Conservation (phyloP, 2,797 vertebrate species). For the Acrocephalus scirpaceus region DNA sequence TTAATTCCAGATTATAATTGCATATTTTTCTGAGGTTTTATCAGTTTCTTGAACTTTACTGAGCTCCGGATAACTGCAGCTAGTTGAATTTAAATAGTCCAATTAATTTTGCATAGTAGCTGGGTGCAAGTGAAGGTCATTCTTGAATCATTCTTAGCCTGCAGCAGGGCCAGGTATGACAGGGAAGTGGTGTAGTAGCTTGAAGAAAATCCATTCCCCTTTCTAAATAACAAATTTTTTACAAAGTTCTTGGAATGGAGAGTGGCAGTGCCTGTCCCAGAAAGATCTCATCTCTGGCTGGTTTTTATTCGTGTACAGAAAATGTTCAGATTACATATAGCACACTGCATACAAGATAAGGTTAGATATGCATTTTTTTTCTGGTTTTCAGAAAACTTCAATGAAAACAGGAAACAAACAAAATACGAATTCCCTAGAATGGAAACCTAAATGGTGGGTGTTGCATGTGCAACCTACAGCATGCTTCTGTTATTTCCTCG, state of each 20-base stretch:
- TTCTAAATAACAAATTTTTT: neutral
- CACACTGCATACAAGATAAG: neutral
- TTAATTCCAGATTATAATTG: slow-evolving; percentile 45
- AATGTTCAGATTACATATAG: neutral
- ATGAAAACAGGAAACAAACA: neutral
- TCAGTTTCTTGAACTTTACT: slow-evolving; percentile 11
- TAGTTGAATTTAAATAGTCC: slow-evolving; percentile 28
- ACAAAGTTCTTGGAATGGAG: neutral
- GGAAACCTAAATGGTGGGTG: neutral
- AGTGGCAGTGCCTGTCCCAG: neutral
- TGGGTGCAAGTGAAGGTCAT: neutral
- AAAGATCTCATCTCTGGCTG: neutral
- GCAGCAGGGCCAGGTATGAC: neutral
- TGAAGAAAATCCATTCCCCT: neutral
- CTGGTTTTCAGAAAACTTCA: neutral
- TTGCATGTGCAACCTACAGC: neutral
- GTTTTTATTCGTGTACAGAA: neutral
- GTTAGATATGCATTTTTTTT: neutral
- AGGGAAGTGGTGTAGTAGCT: neutral
- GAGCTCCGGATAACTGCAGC: neutral
- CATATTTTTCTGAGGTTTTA: slow-evolving; percentile 2
- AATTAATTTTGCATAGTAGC: slow-evolving; percentile 10
- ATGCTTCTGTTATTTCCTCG: neutral
- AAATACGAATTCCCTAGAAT: neutral
- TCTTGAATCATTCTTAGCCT: neutral